Evolutionary conservation across 2,113 vertebrate species (phyloP).

Genomic region (Sphaerodactylus townsendi): DNA sequence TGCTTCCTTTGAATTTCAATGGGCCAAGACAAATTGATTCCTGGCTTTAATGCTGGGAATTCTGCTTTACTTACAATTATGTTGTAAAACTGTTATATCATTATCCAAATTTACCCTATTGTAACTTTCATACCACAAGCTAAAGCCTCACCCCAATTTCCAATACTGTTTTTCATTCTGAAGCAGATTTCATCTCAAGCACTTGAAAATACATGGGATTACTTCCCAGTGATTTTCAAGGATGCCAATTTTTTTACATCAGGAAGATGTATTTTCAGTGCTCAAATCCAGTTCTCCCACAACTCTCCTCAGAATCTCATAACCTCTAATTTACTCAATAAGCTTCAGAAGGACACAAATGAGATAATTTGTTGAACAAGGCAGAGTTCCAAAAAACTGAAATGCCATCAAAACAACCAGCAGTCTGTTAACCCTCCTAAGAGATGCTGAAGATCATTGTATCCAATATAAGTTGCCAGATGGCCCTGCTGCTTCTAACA

Average conservation of each 20-base stretch:
- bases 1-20: no score
- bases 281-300: constrained; percentile 28
- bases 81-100: not conserved
- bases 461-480: constrained; percentile 1
- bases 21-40: no score
- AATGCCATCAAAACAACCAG: not conserved
- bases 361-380: constrained; percentile 11
- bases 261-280: constrained; percentile 34
- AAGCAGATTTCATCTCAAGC: not conserved
- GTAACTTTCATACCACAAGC: not conserved
- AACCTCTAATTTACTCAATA: constrained; percentile 10
- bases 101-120: not conserved
- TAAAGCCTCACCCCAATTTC: not conserved
- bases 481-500: not conserved
- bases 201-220: not conserved
- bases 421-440: constrained; percentile 4
- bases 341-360: constrained; percentile 11
- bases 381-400: not conserved
- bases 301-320: constrained; percentile 14
- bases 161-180: not conserved
- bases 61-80: not conserved
- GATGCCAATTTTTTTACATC: constrained; percentile 25
- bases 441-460: not conserved
- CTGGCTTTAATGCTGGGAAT: no score
- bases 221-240: not conserved